Base-by-base conservation (phyloP, 2,888 invertebrate genomes). In the Dioctria linearis region DNA sequence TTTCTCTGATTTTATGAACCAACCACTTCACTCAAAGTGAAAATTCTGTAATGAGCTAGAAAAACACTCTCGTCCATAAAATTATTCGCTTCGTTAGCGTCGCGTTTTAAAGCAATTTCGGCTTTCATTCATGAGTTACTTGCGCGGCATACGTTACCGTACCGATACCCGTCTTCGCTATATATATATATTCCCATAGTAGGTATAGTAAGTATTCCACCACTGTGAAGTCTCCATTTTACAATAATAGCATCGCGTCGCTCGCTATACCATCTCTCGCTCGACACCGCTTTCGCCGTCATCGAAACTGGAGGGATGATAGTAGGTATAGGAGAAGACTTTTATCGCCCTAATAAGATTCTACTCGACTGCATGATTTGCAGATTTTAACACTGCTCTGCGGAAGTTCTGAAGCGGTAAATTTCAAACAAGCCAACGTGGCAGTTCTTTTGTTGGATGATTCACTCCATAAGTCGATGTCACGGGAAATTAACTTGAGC, bases 291-390 rank as follows among this genome's bases (percentile, higher is more conserved):
- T 25, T 25, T 25, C 25, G 25, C 25, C 25, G 1, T 25, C 25
- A 25, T 25, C 25, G 25, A 25, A 25, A 25, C 25, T 25, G 25
- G 25, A 25, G 37, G 9, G 61, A 61, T 25, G 61, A 37, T 4
- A 25, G 37, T 61, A 6, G 37, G 8, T 13, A 25, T 39, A 8
- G 63, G 49, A 46, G 75, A 39, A 43, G 49, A 63, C n/a, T 66
- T 78, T 78, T 78, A 78, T 78, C 65, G 65, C 67, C 78, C 78
- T 78, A 78, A 78, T 78, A 78, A 78, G 78, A 78, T 67, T 78
- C 67, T 78, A 78, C 78, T 78, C 78, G 65, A 78, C 78, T 78
- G 67, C 67, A 78, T 78, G 78, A 78, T 78, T 78, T 78, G 66
- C 66, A 78, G 54, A 67, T 78, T 78, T 78, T 13, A 65, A 43